Evolutionary conservation across 1,140 invertebrate species (phyloP).

Genomic region (Eubasilissa regina): DNA sequence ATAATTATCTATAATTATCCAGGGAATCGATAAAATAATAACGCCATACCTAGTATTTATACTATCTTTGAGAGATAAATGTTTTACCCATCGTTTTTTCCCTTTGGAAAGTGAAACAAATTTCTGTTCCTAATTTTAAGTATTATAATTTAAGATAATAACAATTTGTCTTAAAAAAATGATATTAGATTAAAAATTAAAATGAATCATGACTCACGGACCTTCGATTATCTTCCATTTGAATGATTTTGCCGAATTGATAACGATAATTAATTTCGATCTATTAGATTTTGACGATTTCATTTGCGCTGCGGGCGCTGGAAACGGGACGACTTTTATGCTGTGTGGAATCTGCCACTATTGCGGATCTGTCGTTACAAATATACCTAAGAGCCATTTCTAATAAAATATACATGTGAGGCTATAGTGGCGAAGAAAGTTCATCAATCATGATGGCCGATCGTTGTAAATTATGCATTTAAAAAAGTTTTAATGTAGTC

Average conservation of each 20-base stretch:
- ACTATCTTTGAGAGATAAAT: too few relatives aligned
- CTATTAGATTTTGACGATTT: slow-evolving; percentile 29
- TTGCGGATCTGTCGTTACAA: slow-evolving; percentile 2
- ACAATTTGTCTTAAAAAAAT: too few relatives aligned
- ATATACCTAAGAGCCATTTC: slow-evolving; percentile 3
- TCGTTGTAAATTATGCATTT: not conserved
- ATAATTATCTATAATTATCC: too few relatives aligned
- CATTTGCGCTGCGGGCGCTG: slow-evolving; percentile 24
- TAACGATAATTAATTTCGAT: not conserved
- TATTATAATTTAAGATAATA: too few relatives aligned
- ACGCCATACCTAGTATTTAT: too few relatives aligned
- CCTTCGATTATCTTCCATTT: not conserved
- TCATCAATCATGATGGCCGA: slow-evolving; percentile 15
- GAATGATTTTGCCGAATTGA: not conserved
- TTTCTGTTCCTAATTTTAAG: too few relatives aligned
- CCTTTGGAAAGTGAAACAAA: too few relatives aligned
- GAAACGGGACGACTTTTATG: slow-evolving; percentile 12
- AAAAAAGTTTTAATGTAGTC: not conserved
- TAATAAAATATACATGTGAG: slow-evolving; percentile 15
- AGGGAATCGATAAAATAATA: too few relatives aligned
- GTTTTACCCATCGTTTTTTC: too few relatives aligned
- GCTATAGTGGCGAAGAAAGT: not conserved
- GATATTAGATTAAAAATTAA: too few relatives aligned
- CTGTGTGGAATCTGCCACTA: not conserved
- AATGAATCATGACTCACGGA: too few relatives aligned